Conservation (phyloP, 2,113 vertebrate species). For the Dasyornis broadbenti region DNA sequence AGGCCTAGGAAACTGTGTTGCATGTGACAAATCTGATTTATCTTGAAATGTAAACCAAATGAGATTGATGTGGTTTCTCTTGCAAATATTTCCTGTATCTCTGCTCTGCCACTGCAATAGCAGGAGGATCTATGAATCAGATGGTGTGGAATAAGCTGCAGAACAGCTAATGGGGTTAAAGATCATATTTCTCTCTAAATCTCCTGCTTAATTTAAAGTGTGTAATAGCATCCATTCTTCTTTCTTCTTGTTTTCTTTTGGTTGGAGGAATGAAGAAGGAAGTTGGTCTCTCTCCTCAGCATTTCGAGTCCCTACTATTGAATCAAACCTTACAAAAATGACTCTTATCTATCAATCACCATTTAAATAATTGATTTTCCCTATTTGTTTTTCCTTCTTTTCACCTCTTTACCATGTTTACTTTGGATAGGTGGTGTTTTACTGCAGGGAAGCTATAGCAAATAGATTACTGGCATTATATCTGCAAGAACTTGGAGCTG, state of each 20-base stretch:
- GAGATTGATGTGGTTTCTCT: not conserved
- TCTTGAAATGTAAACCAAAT: not conserved
- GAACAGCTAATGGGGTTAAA: not conserved
- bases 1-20: not conserved
- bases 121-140: not conserved
- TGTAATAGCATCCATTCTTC: not conserved
- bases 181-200: not conserved
- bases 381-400: not conserved
- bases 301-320: not conserved
- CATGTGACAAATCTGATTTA: not conserved
- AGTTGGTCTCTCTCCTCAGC: fast-evolving
- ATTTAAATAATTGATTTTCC: not conserved
- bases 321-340: not conserved
- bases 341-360: not conserved
- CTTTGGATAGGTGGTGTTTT: not conserved
- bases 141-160: not conserved
- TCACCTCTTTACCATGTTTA: not conserved
- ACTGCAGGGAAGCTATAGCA: not conserved
- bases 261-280: not conserved
- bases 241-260: not conserved
- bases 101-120: not conserved
- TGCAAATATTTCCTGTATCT: not conserved
- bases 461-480: not conserved
- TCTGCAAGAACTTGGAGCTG: not conserved
- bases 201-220: not conserved